Evolutionary conservation across 2,113 vertebrate genomes (phyloP).

Genomic region (Syrrhaptes paradoxus): DNA sequence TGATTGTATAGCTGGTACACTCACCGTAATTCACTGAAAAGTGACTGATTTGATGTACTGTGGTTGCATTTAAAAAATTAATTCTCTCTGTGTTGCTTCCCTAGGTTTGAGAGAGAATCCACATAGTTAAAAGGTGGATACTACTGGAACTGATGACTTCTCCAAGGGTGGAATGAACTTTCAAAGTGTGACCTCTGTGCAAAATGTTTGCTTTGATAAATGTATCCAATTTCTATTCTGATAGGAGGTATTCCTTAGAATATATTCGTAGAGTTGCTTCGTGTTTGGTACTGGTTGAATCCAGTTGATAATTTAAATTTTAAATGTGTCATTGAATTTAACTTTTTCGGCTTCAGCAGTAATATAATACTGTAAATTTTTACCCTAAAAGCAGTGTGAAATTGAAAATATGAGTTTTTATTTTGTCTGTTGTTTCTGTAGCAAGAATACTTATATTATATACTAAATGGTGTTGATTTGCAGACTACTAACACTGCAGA

Average conservation of each 20-base stretch:
- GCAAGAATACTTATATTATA: neutral
- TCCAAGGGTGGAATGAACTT: neutral
- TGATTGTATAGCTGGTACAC: slow-evolving; percentile 46
- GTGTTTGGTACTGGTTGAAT: neutral
- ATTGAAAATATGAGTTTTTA: neutral
- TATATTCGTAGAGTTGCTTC: neutral
- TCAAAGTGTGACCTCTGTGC: neutral
- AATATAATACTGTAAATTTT: neutral
- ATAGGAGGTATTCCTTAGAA: neutral
- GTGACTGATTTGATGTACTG: neutral
- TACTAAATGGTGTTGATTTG: neutral
- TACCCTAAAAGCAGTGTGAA: neutral
- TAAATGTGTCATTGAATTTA: neutral
- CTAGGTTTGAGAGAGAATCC: neutral
- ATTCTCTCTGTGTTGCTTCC: neutral
- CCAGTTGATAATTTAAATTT: neutral
- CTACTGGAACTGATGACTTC: neutral
- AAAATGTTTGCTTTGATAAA: neutral
- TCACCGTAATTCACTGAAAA: slow-evolving; percentile 59
- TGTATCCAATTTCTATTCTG: neutral
- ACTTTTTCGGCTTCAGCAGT: neutral
- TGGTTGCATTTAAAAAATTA: neutral
- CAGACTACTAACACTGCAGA: neutral
- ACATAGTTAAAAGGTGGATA: neutral
- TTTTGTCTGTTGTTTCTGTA: neutral